phyloP scores from a whole-genome alignment of 2,888 invertebrate species.

The Heliconius ethilla region DNA sequence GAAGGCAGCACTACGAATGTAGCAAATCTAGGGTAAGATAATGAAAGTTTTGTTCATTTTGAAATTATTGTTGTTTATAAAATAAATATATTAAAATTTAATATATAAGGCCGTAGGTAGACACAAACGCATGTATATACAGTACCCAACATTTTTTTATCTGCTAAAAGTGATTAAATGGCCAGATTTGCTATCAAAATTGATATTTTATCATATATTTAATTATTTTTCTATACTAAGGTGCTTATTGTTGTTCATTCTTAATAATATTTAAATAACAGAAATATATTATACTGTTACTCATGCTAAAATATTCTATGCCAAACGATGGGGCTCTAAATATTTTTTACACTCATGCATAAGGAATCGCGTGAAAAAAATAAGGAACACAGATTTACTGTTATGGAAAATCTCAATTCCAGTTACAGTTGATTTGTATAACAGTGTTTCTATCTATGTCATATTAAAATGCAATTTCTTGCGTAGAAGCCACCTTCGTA shows the following conservation, averaged over 20 bases:
- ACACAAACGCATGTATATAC: background rate
- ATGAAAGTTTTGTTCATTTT: background rate
- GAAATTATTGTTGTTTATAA: background rate
- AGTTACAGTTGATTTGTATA: slow-evolving; percentile 50
- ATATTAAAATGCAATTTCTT: slow-evolving; percentile 73
- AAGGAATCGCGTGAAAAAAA: slow-evolving; percentile 8
- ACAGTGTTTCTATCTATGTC: slow-evolving; percentile 50
- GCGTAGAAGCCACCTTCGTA: slow-evolving; percentile 64
- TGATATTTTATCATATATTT: background rate
- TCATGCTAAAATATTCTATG: background rate
- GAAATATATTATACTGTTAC: background rate
- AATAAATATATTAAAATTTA: no score
- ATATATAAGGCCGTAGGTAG: no score
- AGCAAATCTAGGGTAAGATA: slow-evolving; percentile 61
- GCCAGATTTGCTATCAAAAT: slow-evolving; percentile 3
- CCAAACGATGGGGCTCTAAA: background rate
- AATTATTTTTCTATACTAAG: background rate
- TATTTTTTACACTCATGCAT: slow-evolving; percentile 6
- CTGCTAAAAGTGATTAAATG: background rate
- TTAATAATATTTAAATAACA: background rate
- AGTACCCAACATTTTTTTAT: background rate
- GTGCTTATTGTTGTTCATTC: background rate
- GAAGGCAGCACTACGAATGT: slow-evolving; percentile 53
- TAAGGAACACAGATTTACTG: slow-evolving; percentile 6
- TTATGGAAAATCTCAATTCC: slow-evolving; percentile 35